phyloP scores from a whole-genome alignment of 2,797 vertebrate genomes.

The Dermochelys coriacea region DNA sequence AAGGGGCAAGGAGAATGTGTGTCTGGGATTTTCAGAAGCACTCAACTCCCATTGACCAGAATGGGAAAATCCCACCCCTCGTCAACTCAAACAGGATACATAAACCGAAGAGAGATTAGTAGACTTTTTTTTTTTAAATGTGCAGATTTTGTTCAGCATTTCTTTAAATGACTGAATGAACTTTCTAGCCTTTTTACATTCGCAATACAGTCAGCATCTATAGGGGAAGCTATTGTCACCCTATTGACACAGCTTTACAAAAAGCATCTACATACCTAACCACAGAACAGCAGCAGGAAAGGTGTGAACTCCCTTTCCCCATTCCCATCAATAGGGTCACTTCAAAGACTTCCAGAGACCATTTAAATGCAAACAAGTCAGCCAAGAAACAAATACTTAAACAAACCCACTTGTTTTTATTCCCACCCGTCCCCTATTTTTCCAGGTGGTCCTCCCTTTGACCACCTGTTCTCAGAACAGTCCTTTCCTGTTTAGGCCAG shows the following conservation, averaged over 20 bases:
- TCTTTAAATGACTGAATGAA: conserved; percentile 37
- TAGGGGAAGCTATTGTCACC: neutral
- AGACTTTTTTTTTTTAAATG: neutral
- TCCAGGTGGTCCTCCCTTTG: neutral
- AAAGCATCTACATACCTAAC: conserved; percentile 24
- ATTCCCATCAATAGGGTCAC: conserved; percentile 19
- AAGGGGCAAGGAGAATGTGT: neutral
- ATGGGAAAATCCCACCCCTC: neutral
- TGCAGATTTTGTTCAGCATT: conserved; percentile 41
- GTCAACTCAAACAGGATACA: conserved; percentile 9
- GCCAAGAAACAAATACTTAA: neutral
- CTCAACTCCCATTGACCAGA: neutral
- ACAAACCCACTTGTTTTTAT: neutral
- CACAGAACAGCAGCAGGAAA: conserved; percentile 22
- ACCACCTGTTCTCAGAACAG: neutral
- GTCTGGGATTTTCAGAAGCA: neutral
- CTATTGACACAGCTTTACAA: conserved; percentile 16
- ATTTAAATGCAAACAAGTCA: neutral
- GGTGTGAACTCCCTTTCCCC: neutral
- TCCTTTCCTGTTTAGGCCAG: neutral
- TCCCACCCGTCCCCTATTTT: neutral
- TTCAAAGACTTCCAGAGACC: neutral
- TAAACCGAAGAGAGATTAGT: neutral
- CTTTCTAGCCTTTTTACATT: conserved; percentile 20
- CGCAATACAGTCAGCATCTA: neutral